A percentile compares a stretch with the other conserved stretches of the same genome.
Conservation (phyloP, 2,888 invertebrate species). For the Lypha dubia region DNA sequence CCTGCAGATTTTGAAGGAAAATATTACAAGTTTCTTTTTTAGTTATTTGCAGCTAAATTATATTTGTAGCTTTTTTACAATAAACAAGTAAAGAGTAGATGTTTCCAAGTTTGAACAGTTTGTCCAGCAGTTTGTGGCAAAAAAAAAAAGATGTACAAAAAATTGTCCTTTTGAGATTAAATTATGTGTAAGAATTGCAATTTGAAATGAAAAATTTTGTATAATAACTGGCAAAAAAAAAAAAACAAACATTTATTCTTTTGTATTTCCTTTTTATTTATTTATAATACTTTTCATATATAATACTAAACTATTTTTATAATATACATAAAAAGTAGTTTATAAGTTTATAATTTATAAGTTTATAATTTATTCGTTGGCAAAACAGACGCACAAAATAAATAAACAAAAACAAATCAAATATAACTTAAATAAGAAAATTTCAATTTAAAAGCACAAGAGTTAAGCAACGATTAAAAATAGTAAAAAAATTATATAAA, state of each 20-base stretch:
- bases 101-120: neutral
- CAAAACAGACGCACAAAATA: slow-evolving; percentile 57
- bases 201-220: slow-evolving; percentile 22
- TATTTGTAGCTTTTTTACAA: neutral
- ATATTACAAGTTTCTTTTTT: neutral
- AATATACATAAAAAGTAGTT: slow-evolving; percentile 39
- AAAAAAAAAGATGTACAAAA: neutral
- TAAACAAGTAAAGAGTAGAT: neutral
- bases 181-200: slow-evolving; percentile 37
- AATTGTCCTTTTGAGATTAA: slow-evolving; percentile 25
- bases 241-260: too few species aligned
- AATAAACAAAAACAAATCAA: slow-evolving; percentile 22
- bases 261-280: neutral
- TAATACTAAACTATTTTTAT: neutral
- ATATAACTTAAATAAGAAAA: slow-evolving; percentile 14
- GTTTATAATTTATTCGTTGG: slow-evolving; percentile 31
- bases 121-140: neutral
- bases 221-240: slow-evolving; percentile 8
- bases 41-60: neutral
- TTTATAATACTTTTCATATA: neutral
- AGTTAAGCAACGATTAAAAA: slow-evolving; percentile 44
- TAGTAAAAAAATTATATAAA: slow-evolving; percentile 23
- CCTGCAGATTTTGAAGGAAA: neutral
- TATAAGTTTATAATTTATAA: slow-evolving; percentile 30
- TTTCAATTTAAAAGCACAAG: slow-evolving; percentile 48